Conservation (phyloP, 2,113 vertebrate genomes). For the Tupaia chinensis region DNA sequence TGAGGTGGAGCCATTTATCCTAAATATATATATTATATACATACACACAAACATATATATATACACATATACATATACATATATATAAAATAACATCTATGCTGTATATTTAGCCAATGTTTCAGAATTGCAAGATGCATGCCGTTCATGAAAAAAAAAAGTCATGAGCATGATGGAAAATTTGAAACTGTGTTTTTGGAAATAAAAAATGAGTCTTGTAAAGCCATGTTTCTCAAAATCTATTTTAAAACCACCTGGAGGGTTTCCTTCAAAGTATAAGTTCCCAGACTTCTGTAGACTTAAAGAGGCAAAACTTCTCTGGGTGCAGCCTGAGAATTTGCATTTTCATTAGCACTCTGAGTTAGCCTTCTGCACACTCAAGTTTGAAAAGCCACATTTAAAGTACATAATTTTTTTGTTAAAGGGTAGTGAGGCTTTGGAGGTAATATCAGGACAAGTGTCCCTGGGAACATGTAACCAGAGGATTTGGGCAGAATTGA, state of each 20-base stretch:
- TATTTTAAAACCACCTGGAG: neutral
- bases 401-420: neutral
- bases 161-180: neutral
- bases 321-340: neutral
- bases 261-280: neutral
- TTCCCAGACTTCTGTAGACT: neutral
- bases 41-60: too few species aligned
- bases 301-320: neutral
- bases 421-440: neutral
- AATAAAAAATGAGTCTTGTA: neutral
- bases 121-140: constrained; percentile 37
- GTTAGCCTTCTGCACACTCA: neutral
- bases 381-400: neutral
- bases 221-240: constrained; percentile 40
- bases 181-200: constrained; percentile 27
- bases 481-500: constrained; percentile 52
- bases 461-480: constrained; percentile 58
- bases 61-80: too few species aligned
- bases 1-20: neutral
- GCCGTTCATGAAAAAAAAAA: neutral
- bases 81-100: neutral
- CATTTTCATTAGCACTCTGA: neutral
- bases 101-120: neutral
- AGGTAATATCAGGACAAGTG: constrained; percentile 75
- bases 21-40: neutral